Percentiles rank a stretch among this genome's conserved stretches.
phyloP scores from a whole-genome alignment of 2,888 invertebrate genomes.

The Cephus sareptanus region DNA sequence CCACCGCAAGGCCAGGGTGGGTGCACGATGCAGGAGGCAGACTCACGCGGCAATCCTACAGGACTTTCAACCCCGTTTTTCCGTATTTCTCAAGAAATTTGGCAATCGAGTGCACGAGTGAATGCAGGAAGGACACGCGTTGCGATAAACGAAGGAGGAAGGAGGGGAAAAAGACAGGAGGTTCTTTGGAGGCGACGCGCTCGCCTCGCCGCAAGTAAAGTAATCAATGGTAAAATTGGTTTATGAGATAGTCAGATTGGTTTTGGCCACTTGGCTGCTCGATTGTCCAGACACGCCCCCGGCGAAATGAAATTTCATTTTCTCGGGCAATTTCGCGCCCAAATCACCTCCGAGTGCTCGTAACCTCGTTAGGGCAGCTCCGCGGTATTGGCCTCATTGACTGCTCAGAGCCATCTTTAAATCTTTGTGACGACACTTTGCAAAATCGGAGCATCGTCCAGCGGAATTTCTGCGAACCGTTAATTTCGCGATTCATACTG shows the following conservation, averaged over 20 bases:
- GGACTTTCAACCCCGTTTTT: too few relatives aligned
- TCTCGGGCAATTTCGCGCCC: constrained; percentile 65
- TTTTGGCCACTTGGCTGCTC: constrained; percentile 61
- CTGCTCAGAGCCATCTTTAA: constrained; percentile 5
- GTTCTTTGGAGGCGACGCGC: constrained; percentile 21
- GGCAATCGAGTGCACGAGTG: too few relatives aligned
- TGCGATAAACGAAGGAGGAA: constrained; percentile 29
- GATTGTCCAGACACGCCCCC: constrained; percentile 65
- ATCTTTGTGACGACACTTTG: too few relatives aligned
- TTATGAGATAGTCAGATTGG: constrained; percentile 62
- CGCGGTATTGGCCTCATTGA: constrained; percentile 58
- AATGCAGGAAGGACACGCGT: constrained; percentile 24
- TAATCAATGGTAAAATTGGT: constrained; percentile 63
- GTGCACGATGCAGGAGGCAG: too few relatives aligned
- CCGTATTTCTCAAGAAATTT: too few relatives aligned
- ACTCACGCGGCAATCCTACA: too few relatives aligned
- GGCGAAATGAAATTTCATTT: constrained; percentile 66
- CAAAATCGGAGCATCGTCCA: too few relatives aligned
- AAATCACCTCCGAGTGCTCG: constrained; percentile 57
- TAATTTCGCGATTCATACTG: too few relatives aligned
- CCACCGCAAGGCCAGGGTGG: too few relatives aligned
- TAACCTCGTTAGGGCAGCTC: constrained; percentile 59
- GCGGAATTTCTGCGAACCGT: too few relatives aligned
- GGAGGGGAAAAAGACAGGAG: constrained; percentile 8
- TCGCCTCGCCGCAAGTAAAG: constrained; percentile 50